Evolutionary conservation across 1,140 invertebrate species (phyloP).

Genomic region (Zaprionus tsacasi): DNA sequence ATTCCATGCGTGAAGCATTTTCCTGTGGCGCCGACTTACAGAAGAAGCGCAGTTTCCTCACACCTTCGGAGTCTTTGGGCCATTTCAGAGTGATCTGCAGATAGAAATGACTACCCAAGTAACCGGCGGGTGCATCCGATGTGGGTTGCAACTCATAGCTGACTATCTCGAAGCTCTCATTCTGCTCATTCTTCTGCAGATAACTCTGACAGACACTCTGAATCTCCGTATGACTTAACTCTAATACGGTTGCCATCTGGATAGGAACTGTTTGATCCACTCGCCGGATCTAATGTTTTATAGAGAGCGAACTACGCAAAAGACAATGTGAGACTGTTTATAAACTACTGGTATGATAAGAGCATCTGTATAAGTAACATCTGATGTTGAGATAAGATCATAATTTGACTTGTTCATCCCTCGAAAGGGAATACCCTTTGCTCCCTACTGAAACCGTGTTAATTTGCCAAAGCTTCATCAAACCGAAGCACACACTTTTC

Average conservation of each 20-base stretch:
- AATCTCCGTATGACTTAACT: slow-evolving; percentile 84
- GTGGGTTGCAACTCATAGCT: slow-evolving; percentile 60
- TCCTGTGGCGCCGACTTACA: slow-evolving; percentile 85
- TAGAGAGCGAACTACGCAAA: slow-evolving; percentile 28
- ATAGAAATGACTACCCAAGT: slow-evolving; percentile 85
- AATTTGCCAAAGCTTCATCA: too few species aligned
- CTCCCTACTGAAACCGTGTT: too few species aligned
- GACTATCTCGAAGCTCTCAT: slow-evolving; percentile 59
- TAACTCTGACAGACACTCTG: slow-evolving; percentile 84
- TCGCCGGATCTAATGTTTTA: slow-evolving; percentile 34
- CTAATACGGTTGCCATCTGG: slow-evolving; percentile 84
- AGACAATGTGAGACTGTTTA: slow-evolving; percentile 8
- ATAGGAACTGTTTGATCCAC: slow-evolving; percentile 47
- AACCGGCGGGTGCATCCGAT: slow-evolving; percentile 84
- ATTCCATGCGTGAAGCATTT: slow-evolving; percentile 76
- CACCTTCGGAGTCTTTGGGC: slow-evolving; percentile 30
- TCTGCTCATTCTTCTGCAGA: slow-evolving; percentile 74
- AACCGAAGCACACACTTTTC: neutral
- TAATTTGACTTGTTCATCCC: too few species aligned
- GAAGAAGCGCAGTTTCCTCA: slow-evolving; percentile 84
- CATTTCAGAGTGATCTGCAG: slow-evolving; percentile 50
- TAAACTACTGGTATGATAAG: slow-evolving; percentile 50
- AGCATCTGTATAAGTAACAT: neutral
- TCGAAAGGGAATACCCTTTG: too few species aligned
- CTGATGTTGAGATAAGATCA: too few species aligned